Percentiles rank a stretch among this genome's conserved stretches.
Conservation (phyloP, 2,113 vertebrate genomes). For the Felis chaus region DNA sequence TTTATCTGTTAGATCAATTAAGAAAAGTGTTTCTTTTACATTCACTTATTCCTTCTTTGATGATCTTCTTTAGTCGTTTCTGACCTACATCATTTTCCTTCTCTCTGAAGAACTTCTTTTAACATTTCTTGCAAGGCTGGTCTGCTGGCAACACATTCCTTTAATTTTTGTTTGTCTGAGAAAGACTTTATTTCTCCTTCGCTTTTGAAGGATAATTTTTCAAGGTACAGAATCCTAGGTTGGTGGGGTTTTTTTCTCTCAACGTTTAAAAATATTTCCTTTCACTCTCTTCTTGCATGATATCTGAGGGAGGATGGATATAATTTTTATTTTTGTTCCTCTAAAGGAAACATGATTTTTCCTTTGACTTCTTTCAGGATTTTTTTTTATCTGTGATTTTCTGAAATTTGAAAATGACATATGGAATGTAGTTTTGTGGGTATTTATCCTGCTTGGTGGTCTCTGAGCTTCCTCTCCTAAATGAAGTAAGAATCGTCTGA, state of each 20-base stretch:
- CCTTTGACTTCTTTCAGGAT: background rate
- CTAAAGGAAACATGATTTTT: background rate
- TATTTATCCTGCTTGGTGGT: background rate
- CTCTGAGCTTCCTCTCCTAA: background rate
- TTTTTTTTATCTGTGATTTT: background rate
- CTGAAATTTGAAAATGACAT: background rate
- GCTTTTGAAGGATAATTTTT: background rate
- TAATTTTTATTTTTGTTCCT: background rate
- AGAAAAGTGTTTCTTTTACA: background rate
- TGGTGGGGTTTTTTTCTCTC: background rate
- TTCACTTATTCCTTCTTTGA: background rate
- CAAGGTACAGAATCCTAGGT: background rate
- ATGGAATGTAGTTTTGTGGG: background rate
- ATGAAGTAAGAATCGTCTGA: background rate
- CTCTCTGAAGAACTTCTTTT: background rate
- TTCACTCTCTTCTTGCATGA: background rate
- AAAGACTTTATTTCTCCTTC: background rate
- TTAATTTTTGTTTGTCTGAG: background rate
- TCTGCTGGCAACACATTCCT: background rate
- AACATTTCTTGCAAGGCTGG: background rate
- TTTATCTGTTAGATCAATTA: background rate
- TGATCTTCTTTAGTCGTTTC: background rate
- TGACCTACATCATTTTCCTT: background rate
- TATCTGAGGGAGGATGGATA: background rate
- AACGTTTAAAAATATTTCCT: background rate